Evolutionary conservation across 1,140 invertebrate species (phyloP).

Genomic region (Cydia amplana): DNA sequence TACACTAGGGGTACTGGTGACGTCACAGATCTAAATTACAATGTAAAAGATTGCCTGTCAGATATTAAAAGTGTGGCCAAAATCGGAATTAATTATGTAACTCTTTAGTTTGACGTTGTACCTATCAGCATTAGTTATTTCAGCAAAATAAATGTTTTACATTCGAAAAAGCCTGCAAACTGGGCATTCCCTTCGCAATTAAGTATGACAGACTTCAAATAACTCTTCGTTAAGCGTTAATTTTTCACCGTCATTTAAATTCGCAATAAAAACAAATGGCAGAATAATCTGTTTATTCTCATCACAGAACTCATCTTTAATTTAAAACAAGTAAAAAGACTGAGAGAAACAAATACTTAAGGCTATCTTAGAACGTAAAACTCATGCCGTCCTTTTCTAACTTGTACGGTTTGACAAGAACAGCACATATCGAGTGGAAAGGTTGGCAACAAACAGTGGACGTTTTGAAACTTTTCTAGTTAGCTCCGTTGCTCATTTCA

Average conservation of each 20-base stretch:
- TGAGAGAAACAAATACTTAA: neutral
- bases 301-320: neutral
- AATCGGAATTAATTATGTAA: too few relatives aligned
- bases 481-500: neutral
- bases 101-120: too few relatives aligned
- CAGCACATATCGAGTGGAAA: neutral
- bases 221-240: neutral
- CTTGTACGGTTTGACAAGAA: neutral
- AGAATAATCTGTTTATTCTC: neutral
- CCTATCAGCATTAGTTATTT: too few relatives aligned
- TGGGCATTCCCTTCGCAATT: neutral
- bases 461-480: conserved; percentile 8
- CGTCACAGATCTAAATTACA: too few relatives aligned
- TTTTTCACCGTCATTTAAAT: neutral
- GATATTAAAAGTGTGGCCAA: too few relatives aligned
- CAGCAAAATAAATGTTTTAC: neutral
- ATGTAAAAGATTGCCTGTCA: too few relatives aligned
- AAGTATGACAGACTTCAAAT: neutral
- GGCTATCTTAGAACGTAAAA: neutral
- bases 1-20: too few relatives aligned
- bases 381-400: neutral
- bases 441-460: neutral
- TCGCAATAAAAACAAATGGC: neutral
- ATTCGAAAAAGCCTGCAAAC: neutral
- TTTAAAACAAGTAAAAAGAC: neutral